These are phyloP conservation scores for Euthynnus affinis DNA, from an alignment of 2,797 vertebrate genomes.

Conservation along the genomic window DNA sequence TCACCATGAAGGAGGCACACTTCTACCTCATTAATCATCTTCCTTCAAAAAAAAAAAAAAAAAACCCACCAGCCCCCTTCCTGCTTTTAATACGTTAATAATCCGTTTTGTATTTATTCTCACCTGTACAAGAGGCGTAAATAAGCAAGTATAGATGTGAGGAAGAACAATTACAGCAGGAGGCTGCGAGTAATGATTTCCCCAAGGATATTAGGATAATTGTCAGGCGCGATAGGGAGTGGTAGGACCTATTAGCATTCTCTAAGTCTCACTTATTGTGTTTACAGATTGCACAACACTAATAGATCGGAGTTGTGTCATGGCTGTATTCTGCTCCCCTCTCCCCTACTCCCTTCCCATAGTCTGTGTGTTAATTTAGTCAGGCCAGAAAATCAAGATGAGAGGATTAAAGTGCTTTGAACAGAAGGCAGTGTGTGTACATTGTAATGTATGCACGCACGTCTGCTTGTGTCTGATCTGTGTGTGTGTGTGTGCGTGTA, in stretches of 20 bases:
- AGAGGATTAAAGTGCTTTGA: conserved; percentile 49
- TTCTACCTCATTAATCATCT: conserved; percentile 44
- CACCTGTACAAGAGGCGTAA: conserved; percentile 40
- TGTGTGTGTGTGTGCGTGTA: neutral
- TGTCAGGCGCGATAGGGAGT: conserved; percentile 51
- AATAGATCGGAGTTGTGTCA: conserved; percentile 52
- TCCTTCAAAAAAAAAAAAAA: conserved; percentile 16
- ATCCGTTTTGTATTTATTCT: conserved; percentile 31
- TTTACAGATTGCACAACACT: conserved; percentile 56
- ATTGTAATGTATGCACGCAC: conserved; percentile 18
- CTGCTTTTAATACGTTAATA: conserved; percentile 27
- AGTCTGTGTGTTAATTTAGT: conserved; percentile 41
- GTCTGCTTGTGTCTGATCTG: neutral
- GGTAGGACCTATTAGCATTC: conserved; percentile 56
- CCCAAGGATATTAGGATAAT: conserved; percentile 68
- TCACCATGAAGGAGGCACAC: conserved; percentile 26
- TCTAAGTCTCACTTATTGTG: conserved; percentile 54
- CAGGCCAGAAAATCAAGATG: conserved; percentile 24
- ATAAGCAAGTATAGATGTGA: conserved; percentile 22
- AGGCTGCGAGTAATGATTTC: conserved; percentile 56
- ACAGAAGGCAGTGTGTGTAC: conserved; percentile 31
- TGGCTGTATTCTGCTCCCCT: neutral
- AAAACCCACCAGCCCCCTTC: neutral
- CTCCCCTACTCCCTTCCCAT: neutral
- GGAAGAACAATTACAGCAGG: conserved; percentile 21